Conservation (phyloP, 2,113 vertebrate genomes). For the Rattus rattus region DNA sequence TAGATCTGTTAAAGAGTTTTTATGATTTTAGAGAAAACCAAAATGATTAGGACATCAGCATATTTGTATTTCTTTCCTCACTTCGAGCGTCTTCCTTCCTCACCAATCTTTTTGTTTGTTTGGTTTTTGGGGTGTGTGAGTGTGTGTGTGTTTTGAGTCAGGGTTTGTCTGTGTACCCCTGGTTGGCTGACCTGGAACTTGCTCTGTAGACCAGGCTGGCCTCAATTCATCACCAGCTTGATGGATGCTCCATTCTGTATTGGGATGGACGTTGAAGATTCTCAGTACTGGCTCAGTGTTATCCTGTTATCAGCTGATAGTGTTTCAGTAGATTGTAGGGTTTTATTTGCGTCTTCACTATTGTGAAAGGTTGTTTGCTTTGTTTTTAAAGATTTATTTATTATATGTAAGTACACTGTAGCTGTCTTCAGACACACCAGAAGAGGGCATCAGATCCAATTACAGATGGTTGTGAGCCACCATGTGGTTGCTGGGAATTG, state of each 20-base stretch:
- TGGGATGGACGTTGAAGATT: not conserved
- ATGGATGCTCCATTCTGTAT: not conserved
- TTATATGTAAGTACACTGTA: too few species aligned
- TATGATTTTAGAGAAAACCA: not conserved
- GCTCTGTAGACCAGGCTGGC: too few species aligned
- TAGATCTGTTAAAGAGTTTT: slow-evolving; percentile 33
- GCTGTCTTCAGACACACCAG: too few species aligned
- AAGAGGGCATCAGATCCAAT: too few species aligned
- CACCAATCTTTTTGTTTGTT: not conserved
- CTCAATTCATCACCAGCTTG: not conserved
- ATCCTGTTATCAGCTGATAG: not conserved
- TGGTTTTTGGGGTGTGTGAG: too few species aligned
- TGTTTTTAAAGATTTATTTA: not conserved
- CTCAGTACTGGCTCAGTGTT: not conserved
- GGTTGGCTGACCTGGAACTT: too few species aligned
- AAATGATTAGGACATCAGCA: not conserved
- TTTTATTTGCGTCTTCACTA: slow-evolving; percentile 42
- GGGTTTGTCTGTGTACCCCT: too few species aligned
- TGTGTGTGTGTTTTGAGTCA: too few species aligned
- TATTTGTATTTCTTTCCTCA: slow-evolving; percentile 11
- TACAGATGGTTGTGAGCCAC: too few species aligned
- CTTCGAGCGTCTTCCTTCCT: slow-evolving; percentile 18
- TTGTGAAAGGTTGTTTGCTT: slow-evolving; percentile 57
- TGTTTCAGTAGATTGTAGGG: not conserved
- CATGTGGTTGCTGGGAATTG: too few species aligned